These are phyloP conservation scores for Heliconius hewitsoni DNA, from an alignment of 1,140 invertebrate species.

Conservation along the genomic window DNA sequence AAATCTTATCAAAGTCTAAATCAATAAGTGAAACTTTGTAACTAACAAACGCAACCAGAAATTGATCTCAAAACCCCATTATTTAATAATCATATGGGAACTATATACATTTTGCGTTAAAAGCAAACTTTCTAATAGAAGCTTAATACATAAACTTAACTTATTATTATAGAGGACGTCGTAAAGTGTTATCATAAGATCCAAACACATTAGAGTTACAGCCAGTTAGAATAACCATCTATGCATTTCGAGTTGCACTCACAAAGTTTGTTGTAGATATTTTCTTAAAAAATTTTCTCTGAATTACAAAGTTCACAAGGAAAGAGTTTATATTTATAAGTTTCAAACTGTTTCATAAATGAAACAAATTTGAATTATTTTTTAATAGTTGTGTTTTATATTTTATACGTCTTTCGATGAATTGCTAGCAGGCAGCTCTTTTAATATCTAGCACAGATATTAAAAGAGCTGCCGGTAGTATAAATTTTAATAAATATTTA, in stretches of 20 bases:
- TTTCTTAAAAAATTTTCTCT: not conserved
- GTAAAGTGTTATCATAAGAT: slow-evolving; percentile 17
- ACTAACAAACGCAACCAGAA: not conserved
- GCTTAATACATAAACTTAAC: not conserved
- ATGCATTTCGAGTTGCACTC: slow-evolving; percentile 21
- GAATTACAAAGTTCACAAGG: no score
- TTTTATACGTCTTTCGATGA: no score
- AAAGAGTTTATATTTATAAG: no score
- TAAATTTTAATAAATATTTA: no score
- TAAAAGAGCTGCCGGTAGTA: no score
- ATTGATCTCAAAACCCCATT: not conserved
- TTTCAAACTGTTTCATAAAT: no score
- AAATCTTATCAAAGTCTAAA: not conserved
- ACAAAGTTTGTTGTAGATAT: not conserved
- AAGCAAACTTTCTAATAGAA: slow-evolving; percentile 17
- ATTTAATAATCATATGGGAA: slow-evolving; percentile 1
- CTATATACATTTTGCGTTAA: slow-evolving; percentile 1
- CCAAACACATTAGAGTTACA: slow-evolving; percentile 18
- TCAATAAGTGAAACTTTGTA: not conserved
- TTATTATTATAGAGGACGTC: slow-evolving; percentile 12
- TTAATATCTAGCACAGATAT: no score
- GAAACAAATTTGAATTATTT: no score
- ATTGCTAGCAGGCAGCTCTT: no score
- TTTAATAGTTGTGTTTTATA: no score
- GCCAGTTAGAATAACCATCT: slow-evolving; percentile 15